These are phyloP conservation scores for Trilocha varians DNA, from an alignment of 2,888 invertebrate species.

Conservation along the genomic window DNA sequence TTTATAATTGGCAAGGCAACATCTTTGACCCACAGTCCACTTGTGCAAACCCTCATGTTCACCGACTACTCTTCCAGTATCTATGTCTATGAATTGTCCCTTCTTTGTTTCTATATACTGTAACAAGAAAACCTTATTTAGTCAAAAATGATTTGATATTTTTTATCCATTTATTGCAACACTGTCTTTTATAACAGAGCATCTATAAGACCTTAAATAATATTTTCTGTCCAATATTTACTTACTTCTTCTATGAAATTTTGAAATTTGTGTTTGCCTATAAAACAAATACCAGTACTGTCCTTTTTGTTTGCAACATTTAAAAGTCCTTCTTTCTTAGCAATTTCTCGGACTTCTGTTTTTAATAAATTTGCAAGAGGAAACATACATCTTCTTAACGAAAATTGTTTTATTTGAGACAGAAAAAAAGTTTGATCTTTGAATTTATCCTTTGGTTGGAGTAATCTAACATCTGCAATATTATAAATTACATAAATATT, in stretches of 20 bases:
- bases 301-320: constrained; percentile 83
- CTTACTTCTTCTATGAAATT: constrained; percentile 90
- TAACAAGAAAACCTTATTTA: constrained; percentile 15
- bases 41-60: constrained; percentile 90
- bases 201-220: too few relatives aligned
- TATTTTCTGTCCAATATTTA: too few relatives aligned
- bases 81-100: constrained; percentile 88
- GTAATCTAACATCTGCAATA: constrained; percentile 76
- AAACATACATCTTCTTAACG: constrained; percentile 90
- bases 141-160: neutral
- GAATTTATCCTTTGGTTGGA: constrained; percentile 79
- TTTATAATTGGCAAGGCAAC: constrained; percentile 74
- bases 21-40: constrained; percentile 94
- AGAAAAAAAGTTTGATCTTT: constrained; percentile 99
- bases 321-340: constrained; percentile 77
- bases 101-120: constrained; percentile 86
- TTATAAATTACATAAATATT: neutral
- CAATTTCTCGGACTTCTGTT: constrained; percentile 84
- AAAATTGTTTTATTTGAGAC: constrained; percentile 84
- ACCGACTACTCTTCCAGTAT: constrained; percentile 83
- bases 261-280: constrained; percentile 90
- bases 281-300: constrained; percentile 97
- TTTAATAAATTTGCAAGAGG: constrained; percentile 88
- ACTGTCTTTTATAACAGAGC: too few relatives aligned
- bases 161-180: neutral